These are phyloP conservation scores for Discoglossus pictus DNA, from an alignment of 2,797 vertebrate species.

Conservation along the genomic window DNA sequence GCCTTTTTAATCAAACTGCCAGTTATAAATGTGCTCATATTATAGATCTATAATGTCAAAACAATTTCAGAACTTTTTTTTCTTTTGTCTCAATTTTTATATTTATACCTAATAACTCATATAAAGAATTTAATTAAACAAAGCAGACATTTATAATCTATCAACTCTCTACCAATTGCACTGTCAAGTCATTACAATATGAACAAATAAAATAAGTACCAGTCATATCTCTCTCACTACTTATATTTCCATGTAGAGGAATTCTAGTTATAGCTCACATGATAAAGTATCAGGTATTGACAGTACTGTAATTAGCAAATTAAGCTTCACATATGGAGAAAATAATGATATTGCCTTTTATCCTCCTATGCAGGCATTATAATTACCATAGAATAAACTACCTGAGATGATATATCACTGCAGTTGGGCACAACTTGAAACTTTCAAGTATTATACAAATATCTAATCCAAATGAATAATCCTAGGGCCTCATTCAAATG, in stretches of 20 bases:
- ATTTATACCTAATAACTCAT: slow-evolving; percentile 32
- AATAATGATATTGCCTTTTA: background rate
- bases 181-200: slow-evolving; percentile 40
- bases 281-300: slow-evolving; percentile 20
- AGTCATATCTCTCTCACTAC: no score
- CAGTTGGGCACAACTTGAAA: no score
- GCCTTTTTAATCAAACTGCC: slow-evolving; percentile 36
- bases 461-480: no score
- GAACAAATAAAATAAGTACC: slow-evolving; percentile 36
- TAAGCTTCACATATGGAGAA: slow-evolving; percentile 21
- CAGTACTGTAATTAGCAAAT: slow-evolving; percentile 27
- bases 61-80: slow-evolving; percentile 20
- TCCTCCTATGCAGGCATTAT: no score
- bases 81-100: slow-evolving; percentile 10
- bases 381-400: no score
- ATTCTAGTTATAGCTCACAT: slow-evolving; percentile 13
- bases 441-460: no score
- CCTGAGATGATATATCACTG: no score
- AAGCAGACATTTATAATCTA: slow-evolving; percentile 32
- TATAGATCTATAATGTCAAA: slow-evolving; percentile 30
- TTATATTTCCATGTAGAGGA: no score
- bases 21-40: slow-evolving; percentile 35
- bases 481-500: no score
- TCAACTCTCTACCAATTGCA: slow-evolving; percentile 13
- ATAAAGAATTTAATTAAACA: slow-evolving; percentile 34